Conservation (phyloP, 2,113 vertebrate species). For the Clarias gariepinus region DNA sequence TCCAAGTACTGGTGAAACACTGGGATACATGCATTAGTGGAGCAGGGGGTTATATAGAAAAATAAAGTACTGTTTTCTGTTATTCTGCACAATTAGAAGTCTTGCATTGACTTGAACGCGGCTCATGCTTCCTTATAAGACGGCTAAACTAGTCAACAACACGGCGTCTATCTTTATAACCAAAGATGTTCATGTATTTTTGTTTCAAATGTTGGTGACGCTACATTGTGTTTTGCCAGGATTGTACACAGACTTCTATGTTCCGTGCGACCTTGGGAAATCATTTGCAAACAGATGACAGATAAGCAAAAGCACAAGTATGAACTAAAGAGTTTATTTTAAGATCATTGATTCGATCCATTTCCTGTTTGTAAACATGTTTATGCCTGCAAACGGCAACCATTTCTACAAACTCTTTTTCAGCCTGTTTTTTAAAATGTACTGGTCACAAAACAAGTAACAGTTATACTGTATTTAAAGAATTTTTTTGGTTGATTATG, state of each 20-base stretch:
- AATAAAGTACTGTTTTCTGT: too few species aligned
- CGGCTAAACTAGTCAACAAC: neutral
- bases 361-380: slow-evolving; percentile 25
- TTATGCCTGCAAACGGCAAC: neutral
- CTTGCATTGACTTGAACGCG: too few species aligned
- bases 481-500: neutral
- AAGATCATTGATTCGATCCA: neutral
- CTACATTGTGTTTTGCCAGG: neutral
- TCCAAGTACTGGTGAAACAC: too few species aligned
- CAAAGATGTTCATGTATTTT: neutral
- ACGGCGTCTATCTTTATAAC: neutral
- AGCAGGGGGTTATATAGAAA: too few species aligned
- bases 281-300: neutral
- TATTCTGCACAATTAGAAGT: too few species aligned
- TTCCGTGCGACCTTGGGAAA: neutral
- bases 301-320: neutral
- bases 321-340: neutral
- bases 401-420: neutral
- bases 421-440: neutral
- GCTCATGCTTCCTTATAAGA: neutral
- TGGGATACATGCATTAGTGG: too few species aligned
- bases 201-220: neutral
- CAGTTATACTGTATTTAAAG: neutral
- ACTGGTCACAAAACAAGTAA: neutral
- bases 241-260: neutral